phyloP scores from a whole-genome alignment of 2,113 vertebrate genomes.

The Anoura caudifer region DNA sequence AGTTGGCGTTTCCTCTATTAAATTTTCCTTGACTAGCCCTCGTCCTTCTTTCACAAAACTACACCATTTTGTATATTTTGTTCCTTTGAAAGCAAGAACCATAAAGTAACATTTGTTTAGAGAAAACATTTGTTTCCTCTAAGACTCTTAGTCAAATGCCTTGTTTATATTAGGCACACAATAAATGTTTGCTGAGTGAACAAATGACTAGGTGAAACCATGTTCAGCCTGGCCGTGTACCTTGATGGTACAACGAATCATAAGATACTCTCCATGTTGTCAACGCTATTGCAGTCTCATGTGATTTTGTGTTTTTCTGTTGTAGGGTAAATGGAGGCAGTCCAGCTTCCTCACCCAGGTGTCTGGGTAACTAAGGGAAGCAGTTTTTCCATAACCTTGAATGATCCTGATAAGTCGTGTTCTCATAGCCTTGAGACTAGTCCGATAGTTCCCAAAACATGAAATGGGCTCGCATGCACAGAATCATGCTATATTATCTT shows the following conservation, averaged over 20 bases:
- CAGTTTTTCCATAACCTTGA: too few species aligned
- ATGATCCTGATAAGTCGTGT: too few species aligned
- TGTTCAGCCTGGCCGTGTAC: too few species aligned
- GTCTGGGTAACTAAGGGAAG: too few species aligned
- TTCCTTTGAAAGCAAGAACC: neutral
- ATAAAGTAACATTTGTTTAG: too few species aligned
- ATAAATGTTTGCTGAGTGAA: neutral
- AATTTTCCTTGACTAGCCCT: neutral
- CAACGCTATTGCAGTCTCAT: accelerated
- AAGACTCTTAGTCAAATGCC: neutral
- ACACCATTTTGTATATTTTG: neutral
- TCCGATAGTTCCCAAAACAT: too few species aligned
- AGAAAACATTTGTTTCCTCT: neutral
- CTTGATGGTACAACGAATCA: neutral
- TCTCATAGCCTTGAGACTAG: too few species aligned
- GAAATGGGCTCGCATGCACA: too few species aligned
- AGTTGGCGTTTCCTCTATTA: neutral
- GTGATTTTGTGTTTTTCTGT: neutral
- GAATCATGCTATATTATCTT: too few species aligned
- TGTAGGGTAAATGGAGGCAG: too few species aligned
- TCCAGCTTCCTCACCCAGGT: too few species aligned
- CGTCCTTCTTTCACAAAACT: neutral
- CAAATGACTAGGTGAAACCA: neutral
- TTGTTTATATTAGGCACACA: neutral
- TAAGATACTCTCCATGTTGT: neutral